Evolutionary conservation across 2,797 vertebrate species (phyloP), one percentile per base, ranked within the genome.

Genomic region (Serranus cabrilla): DNA sequence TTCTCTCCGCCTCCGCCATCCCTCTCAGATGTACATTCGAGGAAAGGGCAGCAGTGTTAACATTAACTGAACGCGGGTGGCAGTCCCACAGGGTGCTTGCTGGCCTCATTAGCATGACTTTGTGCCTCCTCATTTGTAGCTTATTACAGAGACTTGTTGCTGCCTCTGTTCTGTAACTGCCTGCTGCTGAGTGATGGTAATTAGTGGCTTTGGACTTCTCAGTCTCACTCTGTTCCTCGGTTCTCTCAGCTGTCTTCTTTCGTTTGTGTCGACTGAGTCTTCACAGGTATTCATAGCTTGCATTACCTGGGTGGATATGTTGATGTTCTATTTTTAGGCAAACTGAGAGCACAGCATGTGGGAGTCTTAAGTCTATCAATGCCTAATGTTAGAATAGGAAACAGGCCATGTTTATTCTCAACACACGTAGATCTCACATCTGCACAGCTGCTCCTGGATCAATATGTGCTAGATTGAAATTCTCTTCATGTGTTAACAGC

Each of bases 91-190:
- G 86, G 85, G 78, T 18, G 17, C 59, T 42, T 27, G 67, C 73
- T 55, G 69, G 74, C 61, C 83, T 93, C 88, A 92, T 94, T 93
- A 91, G 85, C 91, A 92, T 92, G 73, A 45, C 91, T 93, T 91
- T 93, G 89, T 83, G 82, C 75, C 83, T 90, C 74, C 79, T 92
- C 90, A 87, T 92, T 88, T 89, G 89, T 87, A 82, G 78, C 78
- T 83, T 84, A 85, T 90, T 88, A 82, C 52, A 17, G 55, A 74
- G 75, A 86, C 82, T 80, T 87, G 88, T 90, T 87, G 89, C 87
- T 71, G 60, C 84, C 43, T 85, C 68, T 83, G 65, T 85, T 88
- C 27, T 55, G 42, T 70, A 80, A 83, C 75, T 16, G 65, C 54
- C 59, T 62, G 69, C 78, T 6, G 20, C 77, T 71, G 73, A 84